phyloP scores from a whole-genome alignment of 2,113 vertebrate genomes.

The Lepisosteus oculatus region DNA sequence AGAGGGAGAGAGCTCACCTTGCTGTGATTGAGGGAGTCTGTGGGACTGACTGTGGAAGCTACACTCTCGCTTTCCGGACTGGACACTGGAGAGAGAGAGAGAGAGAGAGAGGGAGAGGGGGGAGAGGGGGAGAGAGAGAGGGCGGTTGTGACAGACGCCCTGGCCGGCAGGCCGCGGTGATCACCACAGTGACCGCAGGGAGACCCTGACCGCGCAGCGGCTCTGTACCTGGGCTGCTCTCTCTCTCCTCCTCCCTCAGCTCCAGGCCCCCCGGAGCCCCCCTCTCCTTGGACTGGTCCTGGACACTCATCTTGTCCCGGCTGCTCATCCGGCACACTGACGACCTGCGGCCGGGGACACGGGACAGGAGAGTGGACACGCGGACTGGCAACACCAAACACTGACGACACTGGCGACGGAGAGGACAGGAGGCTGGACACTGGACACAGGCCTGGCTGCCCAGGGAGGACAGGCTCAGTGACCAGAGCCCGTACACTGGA shows the following conservation, averaged over 20 bases:
- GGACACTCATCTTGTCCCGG: constrained; percentile 81
- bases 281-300: constrained; percentile 84
- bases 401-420: too few relatives aligned
- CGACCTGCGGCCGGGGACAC: constrained; percentile 51
- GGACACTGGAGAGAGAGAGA: constrained; percentile 41
- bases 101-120: not conserved
- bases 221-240: constrained; percentile 50
- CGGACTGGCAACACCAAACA: not conserved
- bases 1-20: not conserved
- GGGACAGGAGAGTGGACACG: not conserved
- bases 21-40: constrained; percentile 19
- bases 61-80: constrained; percentile 56
- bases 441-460: too few relatives aligned
- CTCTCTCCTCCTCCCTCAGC: constrained; percentile 68
- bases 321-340: constrained; percentile 89
- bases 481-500: too few relatives aligned
- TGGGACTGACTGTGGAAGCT: constrained; percentile 39
- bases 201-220: not conserved
- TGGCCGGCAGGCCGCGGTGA: too few relatives aligned
- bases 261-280: constrained; percentile 67
- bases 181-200: too few relatives aligned
- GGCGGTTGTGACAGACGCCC: too few relatives aligned
- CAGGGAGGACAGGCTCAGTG: too few relatives aligned
- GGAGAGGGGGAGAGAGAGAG: too few relatives aligned
- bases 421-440: too few relatives aligned